Conservation (phyloP, 2,113 vertebrate genomes). For the Columbina picui region DNA sequence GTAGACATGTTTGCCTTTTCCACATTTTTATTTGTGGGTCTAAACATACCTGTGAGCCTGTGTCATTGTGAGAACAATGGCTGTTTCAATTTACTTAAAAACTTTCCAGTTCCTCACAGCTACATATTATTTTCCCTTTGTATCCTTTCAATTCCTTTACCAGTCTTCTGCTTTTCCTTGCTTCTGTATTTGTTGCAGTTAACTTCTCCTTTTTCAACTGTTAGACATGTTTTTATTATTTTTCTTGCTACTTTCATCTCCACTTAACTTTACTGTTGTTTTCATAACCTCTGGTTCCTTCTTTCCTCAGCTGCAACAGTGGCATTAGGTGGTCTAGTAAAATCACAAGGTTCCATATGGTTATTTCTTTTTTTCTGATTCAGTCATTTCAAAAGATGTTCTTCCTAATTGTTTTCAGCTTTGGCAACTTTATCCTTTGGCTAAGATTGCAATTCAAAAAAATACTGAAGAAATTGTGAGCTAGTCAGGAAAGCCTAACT, state of each 20-base stretch:
- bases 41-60: neutral
- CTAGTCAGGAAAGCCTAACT: neutral
- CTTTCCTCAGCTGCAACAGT: neutral
- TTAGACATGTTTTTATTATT: conserved; percentile 10
- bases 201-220: neutral
- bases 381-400: neutral
- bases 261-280: neutral
- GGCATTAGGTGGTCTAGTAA: neutral
- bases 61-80: neutral
- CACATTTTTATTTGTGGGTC: neutral
- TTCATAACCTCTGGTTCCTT: conserved; percentile 26
- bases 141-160: neutral
- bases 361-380: neutral
- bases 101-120: neutral
- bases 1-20: neutral
- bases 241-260: neutral
- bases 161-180: neutral
- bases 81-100: neutral
- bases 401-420: neutral
- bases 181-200: neutral
- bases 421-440: neutral
- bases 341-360: neutral
- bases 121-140: neutral
- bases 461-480: neutral
- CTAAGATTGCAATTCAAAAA: neutral